Evolutionary conservation across 2,888 invertebrate species (phyloP).

Genomic region (Aporophyla lueneburgensis): DNA sequence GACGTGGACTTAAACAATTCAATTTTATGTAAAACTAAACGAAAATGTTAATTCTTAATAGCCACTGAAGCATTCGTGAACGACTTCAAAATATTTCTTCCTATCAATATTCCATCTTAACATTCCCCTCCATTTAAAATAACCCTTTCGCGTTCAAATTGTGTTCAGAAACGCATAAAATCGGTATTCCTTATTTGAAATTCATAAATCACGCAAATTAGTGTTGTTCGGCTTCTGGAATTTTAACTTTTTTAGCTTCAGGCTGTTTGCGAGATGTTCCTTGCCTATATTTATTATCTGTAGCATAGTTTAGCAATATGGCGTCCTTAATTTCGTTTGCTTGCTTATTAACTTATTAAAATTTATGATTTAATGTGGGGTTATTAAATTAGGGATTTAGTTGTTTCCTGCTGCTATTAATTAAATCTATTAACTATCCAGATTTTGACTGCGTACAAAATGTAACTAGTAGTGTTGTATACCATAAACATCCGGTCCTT

Average conservation of each 20-base stretch:
- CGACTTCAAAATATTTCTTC: conserved; percentile 34
- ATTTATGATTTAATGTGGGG: conserved; percentile 44
- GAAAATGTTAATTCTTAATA: conserved; percentile 8
- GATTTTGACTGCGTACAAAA: neutral
- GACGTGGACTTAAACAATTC: neutral
- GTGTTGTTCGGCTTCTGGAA: conserved; percentile 73
- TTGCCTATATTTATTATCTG: conserved; percentile 60
- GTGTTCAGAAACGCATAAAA: conserved; percentile 66
- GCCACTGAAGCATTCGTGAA: neutral
- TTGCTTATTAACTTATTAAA: conserved; percentile 55
- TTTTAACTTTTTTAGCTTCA: conserved; percentile 66
- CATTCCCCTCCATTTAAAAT: conserved; percentile 57
- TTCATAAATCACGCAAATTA: conserved; percentile 78
- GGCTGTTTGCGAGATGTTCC: conserved; percentile 69
- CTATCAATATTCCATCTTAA: conserved; percentile 40
- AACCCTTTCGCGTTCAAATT: conserved; percentile 64
- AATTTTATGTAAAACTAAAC: neutral
- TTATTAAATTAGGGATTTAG: conserved; percentile 27
- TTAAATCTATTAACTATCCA: neutral
- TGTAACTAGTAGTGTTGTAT: neutral
- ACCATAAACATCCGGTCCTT: neutral
- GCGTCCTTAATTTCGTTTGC: conserved; percentile 45
- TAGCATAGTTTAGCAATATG: conserved; percentile 44
- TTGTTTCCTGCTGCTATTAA: conserved; percentile 23
- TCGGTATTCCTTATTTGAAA: conserved; percentile 72